Base-by-base conservation (phyloP, 2,888 invertebrate genomes). In the Vandiemenella viatica region DNA sequence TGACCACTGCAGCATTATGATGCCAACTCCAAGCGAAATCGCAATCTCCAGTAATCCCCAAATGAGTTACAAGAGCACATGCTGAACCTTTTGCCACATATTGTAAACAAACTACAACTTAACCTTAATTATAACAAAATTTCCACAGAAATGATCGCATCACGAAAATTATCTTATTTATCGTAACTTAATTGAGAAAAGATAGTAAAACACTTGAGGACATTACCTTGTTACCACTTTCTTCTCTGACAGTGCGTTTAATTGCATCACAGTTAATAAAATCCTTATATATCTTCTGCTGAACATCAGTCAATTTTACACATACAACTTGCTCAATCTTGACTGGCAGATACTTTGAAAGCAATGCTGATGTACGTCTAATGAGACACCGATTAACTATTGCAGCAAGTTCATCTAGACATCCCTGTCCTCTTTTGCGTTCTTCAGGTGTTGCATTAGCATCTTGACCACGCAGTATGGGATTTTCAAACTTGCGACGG, bases 351-450 rank as follows among this genome's bases (percentile, higher is more conserved):
- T 98, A 98, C 73, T 97, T 93, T 0, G 97, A 96, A 3, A 98
- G 73, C 40, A 99, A 74, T 43, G 84, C 83, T 57, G 89, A 90
- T 1, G 96, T 97, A 58, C 98, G 77, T 48, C 98, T 75, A 53
- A 99, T 98, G 63, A 98, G 83, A 64, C 97, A 98, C 60, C 82
- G 82, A 67, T 93, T 95, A 0, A 97, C 98, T 47, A 97, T 74
- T 0, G 77, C 74, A 13, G 90, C 83, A 49, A 99, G 69, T 62
- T 89, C 87, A 55, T 80, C 76, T 0, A 97, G 75, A 61, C 88
- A 83, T 63, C 87, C 87, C 54, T 86, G 76, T 1, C 95, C 95
- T 44, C 76, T 74, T 60, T 79, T 72, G 46, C 91, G 79, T 58
- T 96, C 93, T n/a, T 72, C 69, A 45, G 81, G 79, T 1, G 84